Conservation (phyloP, 2,113 vertebrate genomes). For the Coptodon rendalli region DNA sequence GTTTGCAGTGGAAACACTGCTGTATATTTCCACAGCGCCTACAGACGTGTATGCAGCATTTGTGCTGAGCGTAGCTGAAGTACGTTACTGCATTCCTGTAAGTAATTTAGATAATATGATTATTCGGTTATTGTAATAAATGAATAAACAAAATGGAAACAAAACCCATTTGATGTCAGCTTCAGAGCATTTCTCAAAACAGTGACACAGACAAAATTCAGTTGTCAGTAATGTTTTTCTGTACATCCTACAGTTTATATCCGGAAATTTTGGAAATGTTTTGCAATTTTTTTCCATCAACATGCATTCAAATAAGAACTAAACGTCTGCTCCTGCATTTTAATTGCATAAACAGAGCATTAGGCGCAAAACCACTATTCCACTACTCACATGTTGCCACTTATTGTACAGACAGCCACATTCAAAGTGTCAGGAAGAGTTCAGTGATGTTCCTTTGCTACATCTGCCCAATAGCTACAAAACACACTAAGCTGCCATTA, state of each 20-base stretch:
- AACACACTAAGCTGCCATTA: background rate
- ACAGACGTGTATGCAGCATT: background rate
- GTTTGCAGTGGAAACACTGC: conserved; percentile 29
- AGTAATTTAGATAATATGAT: background rate
- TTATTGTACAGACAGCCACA: background rate
- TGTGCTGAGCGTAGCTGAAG: background rate
- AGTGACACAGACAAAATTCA: background rate
- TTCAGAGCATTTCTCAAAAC: background rate
- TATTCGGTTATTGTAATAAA: background rate
- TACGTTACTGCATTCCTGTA: background rate
- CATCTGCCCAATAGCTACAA: background rate
- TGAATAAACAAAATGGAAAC: background rate
- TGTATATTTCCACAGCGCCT: background rate
- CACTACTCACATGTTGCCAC: background rate
- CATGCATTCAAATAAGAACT: background rate
- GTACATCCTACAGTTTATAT: background rate
- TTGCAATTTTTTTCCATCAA: background rate
- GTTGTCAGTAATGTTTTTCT: background rate
- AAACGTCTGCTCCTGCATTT: background rate
- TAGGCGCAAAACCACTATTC: background rate
- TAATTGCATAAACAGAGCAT: background rate
- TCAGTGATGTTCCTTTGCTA: background rate
- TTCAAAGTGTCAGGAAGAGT: background rate
- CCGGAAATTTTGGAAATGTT: background rate
- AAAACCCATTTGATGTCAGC: background rate